A percentile compares a stretch with the other conserved stretches of the same genome.
phyloP scores from a whole-genome alignment of 2,113 vertebrate genomes.

The Hemiprocne comata region DNA sequence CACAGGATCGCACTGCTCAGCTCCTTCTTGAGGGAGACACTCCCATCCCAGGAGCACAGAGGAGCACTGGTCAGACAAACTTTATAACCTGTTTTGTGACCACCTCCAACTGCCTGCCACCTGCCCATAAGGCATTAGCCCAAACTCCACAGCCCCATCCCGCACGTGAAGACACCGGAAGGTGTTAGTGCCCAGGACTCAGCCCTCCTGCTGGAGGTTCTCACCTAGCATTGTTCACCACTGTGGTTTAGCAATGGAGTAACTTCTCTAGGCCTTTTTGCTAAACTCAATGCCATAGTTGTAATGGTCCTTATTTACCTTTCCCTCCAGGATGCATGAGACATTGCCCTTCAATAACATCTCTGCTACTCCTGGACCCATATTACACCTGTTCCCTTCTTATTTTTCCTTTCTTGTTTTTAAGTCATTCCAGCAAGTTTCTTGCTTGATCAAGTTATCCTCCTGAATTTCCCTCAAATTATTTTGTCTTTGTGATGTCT shows the following conservation, averaged over 20 bases:
- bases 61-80: neutral
- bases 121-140: neutral
- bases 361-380: neutral
- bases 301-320: neutral
- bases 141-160: neutral
- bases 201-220: neutral
- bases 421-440: neutral
- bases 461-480: neutral
- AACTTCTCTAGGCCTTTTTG: neutral
- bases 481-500: neutral
- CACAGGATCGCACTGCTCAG: rapidly evolving
- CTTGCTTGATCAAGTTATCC: neutral
- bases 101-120: neutral
- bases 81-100: neutral
- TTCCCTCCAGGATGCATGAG: neutral
- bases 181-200: neutral
- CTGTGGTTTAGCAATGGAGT: rapidly evolving
- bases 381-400: neutral
- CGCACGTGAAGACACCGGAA: rapidly evolving
- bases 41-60: neutral
- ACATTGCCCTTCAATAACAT: neutral
- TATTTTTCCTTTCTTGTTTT: neutral
- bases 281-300: neutral
- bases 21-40: neutral
- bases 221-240: rapidly evolving